These are phyloP conservation scores for Peromyscus polionotus DNA, from an alignment of 2,113 vertebrate genomes.

Conservation along the genomic window DNA sequence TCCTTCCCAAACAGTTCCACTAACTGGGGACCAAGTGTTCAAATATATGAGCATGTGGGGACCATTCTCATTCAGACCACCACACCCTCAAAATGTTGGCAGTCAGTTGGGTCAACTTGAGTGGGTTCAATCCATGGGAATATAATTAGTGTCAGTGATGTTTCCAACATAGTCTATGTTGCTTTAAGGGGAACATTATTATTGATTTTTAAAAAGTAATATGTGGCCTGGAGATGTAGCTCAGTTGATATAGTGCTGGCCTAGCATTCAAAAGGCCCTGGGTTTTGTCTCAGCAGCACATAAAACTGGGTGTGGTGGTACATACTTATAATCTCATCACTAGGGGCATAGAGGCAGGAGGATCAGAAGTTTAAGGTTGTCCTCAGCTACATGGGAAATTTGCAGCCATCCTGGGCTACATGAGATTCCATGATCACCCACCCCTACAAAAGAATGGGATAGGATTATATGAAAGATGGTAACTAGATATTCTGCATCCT, in stretches of 20 bases:
- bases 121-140: constrained; percentile 44
- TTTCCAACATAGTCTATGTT: constrained; percentile 9
- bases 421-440: too few relatives aligned
- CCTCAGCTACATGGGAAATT: not conserved
- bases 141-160: constrained; percentile 46
- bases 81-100: constrained; percentile 1
- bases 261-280: not conserved
- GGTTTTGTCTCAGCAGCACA: not conserved
- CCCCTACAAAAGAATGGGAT: not conserved
- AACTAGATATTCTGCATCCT: constrained; percentile 35
- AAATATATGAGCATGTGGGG: too few relatives aligned
- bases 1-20: too few relatives aligned
- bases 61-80: too few relatives aligned
- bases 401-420: not conserved
- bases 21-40: too few relatives aligned
- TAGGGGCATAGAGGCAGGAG: not conserved
- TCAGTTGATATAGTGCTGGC: not conserved
- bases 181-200: constrained; percentile 44
- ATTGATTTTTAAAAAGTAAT: not conserved
- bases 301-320: not conserved
- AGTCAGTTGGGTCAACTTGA: constrained; percentile 35
- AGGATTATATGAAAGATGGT: not conserved
- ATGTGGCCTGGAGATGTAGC: not conserved
- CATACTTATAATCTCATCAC: not conserved
- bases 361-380: not conserved